Evolutionary conservation across 2,888 invertebrate species (phyloP).

Genomic region (Cancer borealis): DNA sequence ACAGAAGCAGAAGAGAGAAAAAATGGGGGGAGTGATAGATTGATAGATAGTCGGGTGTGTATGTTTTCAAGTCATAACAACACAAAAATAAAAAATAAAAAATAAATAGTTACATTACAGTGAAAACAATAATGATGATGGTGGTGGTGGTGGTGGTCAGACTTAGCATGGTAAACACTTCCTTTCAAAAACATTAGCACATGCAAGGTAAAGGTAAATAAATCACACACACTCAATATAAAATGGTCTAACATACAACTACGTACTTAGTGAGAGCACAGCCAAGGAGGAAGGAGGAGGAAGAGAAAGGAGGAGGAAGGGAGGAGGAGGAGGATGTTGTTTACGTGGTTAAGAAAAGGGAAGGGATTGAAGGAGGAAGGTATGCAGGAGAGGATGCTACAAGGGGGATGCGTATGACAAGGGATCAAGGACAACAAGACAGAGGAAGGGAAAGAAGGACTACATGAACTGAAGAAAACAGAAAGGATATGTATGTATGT

Average conservation of each 20-base stretch:
- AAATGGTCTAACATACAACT: neutral
- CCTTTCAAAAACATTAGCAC: conserved; percentile 22
- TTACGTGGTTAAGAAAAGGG: neutral
- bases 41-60: neutral
- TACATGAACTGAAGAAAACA: neutral
- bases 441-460: neutral
- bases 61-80: neutral
- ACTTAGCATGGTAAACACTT: conserved; percentile 9
- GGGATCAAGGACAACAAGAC: neutral
- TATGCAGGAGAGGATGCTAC: neutral
- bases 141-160: neutral
- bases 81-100: neutral
- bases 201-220: neutral
- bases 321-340: neutral
- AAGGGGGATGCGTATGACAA: neutral
- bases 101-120: neutral
- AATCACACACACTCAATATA: neutral
- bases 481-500: neutral
- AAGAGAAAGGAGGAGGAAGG: neutral
- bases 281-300: neutral
- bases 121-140: neutral
- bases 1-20: neutral
- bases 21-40: neutral
- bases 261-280: conserved; percentile 27
- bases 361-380: neutral